These are phyloP conservation scores for Athripsodes cinereus DNA, from an alignment of 2,888 invertebrate species.

Conservation along the genomic window DNA sequence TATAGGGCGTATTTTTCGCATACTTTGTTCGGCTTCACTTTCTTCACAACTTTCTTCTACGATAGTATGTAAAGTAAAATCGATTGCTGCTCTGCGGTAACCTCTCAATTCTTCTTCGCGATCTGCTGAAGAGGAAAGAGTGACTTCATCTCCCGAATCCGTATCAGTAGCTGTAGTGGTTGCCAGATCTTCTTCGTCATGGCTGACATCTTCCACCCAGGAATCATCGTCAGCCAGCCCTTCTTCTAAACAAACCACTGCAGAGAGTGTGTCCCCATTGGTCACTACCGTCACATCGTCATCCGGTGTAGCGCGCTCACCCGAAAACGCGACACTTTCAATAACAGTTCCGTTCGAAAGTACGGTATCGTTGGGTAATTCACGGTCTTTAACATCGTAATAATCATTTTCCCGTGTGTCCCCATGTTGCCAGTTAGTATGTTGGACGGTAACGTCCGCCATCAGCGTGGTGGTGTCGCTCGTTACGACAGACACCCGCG, in stretches of 20 bases:
- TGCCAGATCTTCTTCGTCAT: constrained; percentile 63
- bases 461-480: constrained; percentile 69
- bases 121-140: constrained; percentile 53
- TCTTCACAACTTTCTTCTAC: constrained; percentile 94
- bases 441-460: constrained; percentile 58
- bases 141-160: constrained; percentile 64
- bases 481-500: constrained; percentile 61
- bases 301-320: constrained; percentile 41
- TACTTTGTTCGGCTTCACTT: constrained; percentile 70
- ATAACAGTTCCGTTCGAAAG: constrained; percentile 27
- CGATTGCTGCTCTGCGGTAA: constrained; percentile 75
- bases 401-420: constrained; percentile 23
- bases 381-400: constrained; percentile 33
- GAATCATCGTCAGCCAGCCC: constrained; percentile 86
- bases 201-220: constrained; percentile 84
- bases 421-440: constrained; percentile 55
- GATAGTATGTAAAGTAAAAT: constrained; percentile 88
- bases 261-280: constrained; percentile 63
- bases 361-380: constrained; percentile 45
- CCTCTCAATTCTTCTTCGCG: constrained; percentile 76
- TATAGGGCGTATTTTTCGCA: constrained; percentile 58
- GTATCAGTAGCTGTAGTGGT: constrained; percentile 58
- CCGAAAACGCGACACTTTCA: constrained; percentile 23
- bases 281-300: constrained; percentile 63
- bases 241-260: constrained; percentile 72